These are phyloP conservation scores for Metopia argyrocephala DNA, from an alignment of 2,888 invertebrate species.

Conservation along the genomic window DNA sequence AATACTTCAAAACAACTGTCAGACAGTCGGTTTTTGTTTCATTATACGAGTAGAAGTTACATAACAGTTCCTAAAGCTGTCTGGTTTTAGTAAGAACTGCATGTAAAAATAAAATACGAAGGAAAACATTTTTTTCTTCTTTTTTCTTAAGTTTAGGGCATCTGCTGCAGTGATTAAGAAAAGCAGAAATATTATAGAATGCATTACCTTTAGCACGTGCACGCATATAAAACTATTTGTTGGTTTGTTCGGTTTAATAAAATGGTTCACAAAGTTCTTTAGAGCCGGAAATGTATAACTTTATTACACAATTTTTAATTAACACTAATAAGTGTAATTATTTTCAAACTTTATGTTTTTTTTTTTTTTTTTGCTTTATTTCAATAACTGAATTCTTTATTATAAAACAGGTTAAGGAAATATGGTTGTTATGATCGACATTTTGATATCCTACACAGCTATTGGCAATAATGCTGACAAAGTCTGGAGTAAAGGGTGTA, in stretches of 20 bases:
- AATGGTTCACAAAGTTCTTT: not conserved
- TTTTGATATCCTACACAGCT: too few relatives aligned
- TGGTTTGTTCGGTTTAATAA: not conserved
- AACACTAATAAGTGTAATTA: not conserved
- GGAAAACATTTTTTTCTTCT: too few relatives aligned
- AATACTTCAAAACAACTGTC: slow-evolving; percentile 13
- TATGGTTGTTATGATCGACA: too few relatives aligned
- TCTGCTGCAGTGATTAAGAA: not conserved
- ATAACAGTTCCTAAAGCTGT: not conserved
- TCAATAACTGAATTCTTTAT: too few relatives aligned
- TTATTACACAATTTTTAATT: not conserved
- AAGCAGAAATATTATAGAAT: slow-evolving; percentile 40
- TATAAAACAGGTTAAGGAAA: too few relatives aligned
- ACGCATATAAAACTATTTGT: slow-evolving; percentile 26
- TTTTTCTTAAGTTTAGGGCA: slow-evolving; percentile 52
- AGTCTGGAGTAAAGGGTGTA: too few relatives aligned
- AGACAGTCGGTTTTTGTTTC: slow-evolving; percentile 50
- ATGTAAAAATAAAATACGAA: too few relatives aligned
- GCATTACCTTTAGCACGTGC: slow-evolving; percentile 62
- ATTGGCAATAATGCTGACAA: too few relatives aligned
- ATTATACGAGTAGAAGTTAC: not conserved
- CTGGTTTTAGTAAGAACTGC: slow-evolving; percentile 3
- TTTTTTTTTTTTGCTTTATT: too few relatives aligned
- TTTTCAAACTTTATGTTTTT: too few relatives aligned
- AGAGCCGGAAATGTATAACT: not conserved